Base-by-base conservation (phyloP, 1,140 invertebrate genomes). In the Drosophila obscura region DNA sequence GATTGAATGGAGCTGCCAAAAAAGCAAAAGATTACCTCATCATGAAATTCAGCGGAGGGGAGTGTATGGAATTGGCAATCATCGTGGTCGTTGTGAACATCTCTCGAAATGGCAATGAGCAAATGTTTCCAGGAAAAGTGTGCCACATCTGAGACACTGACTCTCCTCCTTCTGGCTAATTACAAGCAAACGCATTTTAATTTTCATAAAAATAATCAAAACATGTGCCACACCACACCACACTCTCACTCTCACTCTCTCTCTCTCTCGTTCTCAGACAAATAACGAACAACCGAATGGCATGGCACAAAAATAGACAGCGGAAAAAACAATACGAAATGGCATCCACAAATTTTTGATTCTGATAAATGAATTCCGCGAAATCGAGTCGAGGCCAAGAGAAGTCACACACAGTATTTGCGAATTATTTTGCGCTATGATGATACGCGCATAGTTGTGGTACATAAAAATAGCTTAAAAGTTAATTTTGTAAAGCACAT, bases 171-270 rank as follows among this genome's bases (percentile, higher is more conserved):
- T 39, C 35, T 11, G 62, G 60, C 45, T 77, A 83, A 79, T 85
- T 88, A 82, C 78, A 87, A 78, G 82, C 74, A 88, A 87, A 87
- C 83, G 82, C 83, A 87, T 88, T 87, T 87, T 88, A 87, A 88
- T 88, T 87, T 87, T 76, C 83, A 87, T 82, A 74, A 82, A 87
- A 88, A 88, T 87, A 88, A 87, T 76, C 74, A 88, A 88, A 87
- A 82, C 82, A 88, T 87, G 78, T 87, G 82, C 74, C 78, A 71
- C 57, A 69, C 55, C 35, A 62, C 48, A 41, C 35, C 49, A 4
- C 35, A 39, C 35, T 31, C 28, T 6, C 9, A 31, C 31, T 49
- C 58, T 50, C 8, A 50, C 63, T 24, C 65, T 53, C 64, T 58
- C 49, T 45, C 65, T 58, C 53, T 58, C 16, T 11, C 31, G 5